Conservation (phyloP, 2,797 vertebrate genomes). For the Naso thynnoides region DNA sequence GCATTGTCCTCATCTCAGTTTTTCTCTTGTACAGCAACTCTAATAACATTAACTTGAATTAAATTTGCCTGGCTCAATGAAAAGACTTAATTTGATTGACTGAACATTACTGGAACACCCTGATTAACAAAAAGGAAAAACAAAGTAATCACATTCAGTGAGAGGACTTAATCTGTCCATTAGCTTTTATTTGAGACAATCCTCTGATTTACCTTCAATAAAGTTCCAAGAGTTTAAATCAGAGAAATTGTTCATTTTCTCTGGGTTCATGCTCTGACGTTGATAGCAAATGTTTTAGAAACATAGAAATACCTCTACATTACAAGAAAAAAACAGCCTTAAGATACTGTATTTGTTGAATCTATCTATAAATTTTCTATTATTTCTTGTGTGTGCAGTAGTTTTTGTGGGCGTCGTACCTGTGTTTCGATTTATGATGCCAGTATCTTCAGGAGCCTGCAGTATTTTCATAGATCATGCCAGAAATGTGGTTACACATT, state of each 20-base stretch:
- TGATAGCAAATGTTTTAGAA: background rate
- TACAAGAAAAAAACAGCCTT: background rate
- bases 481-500: background rate
- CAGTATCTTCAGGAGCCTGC: background rate
- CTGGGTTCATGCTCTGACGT: background rate
- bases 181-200: background rate
- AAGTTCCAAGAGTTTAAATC: background rate
- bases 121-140: constrained; percentile 2
- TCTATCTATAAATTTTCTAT: too few relatives aligned
- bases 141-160: constrained; percentile 13
- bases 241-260: background rate
- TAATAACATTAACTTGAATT: constrained; percentile 28
- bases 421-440: background rate
- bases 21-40: constrained; percentile 22
- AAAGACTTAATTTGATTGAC: constrained; percentile 25
- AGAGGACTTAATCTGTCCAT: constrained; percentile 18
- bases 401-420: background rate
- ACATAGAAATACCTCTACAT: too few relatives aligned
- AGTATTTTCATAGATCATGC: background rate
- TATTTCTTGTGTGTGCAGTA: background rate
- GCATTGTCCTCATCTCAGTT: background rate
- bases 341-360: too few relatives aligned
- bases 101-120: background rate
- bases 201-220: constrained; percentile 19
- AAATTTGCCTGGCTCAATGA: constrained; percentile 4